These are phyloP conservation scores for Cladorhizidae sp. DNA, from an alignment of 37 sponge, comb jelly and placozoan genomes.

Conservation along the genomic window DNA sequence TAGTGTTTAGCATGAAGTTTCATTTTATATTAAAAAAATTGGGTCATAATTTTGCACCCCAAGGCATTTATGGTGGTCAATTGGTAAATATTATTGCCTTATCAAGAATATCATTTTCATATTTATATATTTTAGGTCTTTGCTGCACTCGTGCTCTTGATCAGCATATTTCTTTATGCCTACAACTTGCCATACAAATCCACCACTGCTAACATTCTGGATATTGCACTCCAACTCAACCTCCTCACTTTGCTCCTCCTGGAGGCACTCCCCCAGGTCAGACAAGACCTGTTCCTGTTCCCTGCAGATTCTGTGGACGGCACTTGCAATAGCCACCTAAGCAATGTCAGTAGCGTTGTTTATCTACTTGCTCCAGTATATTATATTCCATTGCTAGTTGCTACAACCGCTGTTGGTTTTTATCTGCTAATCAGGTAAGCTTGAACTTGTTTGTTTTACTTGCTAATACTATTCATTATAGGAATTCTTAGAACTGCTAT, in stretches of 20 bases:
- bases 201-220: conserved; percentile 26
- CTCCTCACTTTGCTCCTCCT: conserved; percentile 28
- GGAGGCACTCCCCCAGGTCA: conserved; percentile 1
- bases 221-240: conserved; percentile 23
- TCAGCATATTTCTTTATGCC: conserved; percentile 15
- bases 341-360: background rate
- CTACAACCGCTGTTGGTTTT: no score
- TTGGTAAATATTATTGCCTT: no score
- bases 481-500: no score
- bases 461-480: no score
- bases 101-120: no score
- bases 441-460: no score
- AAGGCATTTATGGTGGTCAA: no score
- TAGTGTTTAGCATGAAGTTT: no score
- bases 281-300: background rate
- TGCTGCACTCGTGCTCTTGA: conserved; percentile 1
- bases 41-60: no score
- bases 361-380: conserved; percentile 31
- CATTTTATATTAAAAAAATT: no score
- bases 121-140: conserved; percentile 6
- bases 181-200: conserved; percentile 42
- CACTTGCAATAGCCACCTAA: background rate
- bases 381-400: conserved; percentile 20
- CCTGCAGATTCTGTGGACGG: background rate
- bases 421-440: no score